Percentiles rank a stretch among this genome's conserved stretches.
Evolutionary conservation across 2,888 invertebrate species (phyloP).

Genomic region (Stomorhina lunata): DNA sequence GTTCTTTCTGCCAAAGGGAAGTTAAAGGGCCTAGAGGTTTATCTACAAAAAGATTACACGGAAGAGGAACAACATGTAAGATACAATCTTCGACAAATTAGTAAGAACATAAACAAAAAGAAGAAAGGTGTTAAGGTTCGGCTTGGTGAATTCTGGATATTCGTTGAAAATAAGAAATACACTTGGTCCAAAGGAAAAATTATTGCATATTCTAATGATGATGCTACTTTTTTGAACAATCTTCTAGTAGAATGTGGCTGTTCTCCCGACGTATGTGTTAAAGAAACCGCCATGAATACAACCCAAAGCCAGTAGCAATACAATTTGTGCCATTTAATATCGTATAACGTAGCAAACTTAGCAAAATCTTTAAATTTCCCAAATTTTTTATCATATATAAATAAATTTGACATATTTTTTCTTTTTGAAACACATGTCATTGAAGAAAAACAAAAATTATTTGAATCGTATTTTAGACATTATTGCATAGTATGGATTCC

Average conservation of each 20-base stretch:
- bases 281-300: neutral
- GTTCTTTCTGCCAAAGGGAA: neutral
- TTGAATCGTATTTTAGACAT: neutral
- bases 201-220: neutral
- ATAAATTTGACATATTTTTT: too few species aligned
- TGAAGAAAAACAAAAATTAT: neutral
- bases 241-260: neutral
- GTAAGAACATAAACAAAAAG: neutral
- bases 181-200: neutral
- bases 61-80: neutral
- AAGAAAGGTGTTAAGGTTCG: neutral
- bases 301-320: neutral
- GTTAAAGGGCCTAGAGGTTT: neutral
- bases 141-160: conserved; percentile 1
- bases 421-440: neutral
- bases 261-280: neutral
- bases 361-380: too few species aligned
- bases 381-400: too few species aligned
- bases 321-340: too few species aligned
- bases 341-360: too few species aligned
- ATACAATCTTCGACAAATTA: neutral
- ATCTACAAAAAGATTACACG: conserved; percentile 12
- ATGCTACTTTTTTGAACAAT: neutral
- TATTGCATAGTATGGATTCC: neutral
- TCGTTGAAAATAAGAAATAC: neutral